phyloP scores from a whole-genome alignment of 92 coral and sea anemone genomes.

The Siderastrea siderea region DNA sequence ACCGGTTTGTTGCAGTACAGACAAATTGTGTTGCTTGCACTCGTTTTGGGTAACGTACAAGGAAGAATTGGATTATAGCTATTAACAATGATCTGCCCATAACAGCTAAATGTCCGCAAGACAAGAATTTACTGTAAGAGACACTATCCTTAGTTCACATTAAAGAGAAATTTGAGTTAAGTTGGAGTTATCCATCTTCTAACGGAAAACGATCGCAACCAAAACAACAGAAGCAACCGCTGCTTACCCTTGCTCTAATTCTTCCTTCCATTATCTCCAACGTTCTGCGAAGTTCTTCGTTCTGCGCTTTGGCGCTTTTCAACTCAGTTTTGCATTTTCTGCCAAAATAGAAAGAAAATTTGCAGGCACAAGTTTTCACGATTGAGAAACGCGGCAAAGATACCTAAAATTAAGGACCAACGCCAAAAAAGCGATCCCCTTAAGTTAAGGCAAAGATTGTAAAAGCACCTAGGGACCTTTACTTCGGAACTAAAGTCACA shows the following conservation, averaged over 20 bases:
- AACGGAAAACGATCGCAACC: neutral
- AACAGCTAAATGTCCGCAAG: no score
- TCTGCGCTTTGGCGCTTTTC: conserved; percentile 84
- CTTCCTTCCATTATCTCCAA: conserved; percentile 81
- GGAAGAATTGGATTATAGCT: no score
- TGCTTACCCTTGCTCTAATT: conserved; percentile 81
- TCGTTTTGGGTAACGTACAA: no score
- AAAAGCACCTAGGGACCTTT: no score
- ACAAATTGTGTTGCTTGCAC: no score
- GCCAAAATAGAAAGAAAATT: neutral
- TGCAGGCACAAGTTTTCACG: neutral
- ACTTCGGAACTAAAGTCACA: no score
- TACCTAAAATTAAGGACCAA: neutral
- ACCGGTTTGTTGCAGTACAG: no score
- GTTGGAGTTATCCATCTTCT: neutral
- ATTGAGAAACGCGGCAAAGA: neutral
- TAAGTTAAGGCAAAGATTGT: no score
- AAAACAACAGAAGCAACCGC: neutral
- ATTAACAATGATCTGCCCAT: no score
- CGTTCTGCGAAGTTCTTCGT: conserved; percentile 89
- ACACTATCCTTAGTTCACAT: no score
- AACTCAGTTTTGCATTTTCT: conserved; percentile 91
- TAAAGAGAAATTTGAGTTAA: no score
- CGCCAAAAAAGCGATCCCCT: neutral
- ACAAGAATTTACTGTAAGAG: no score